These are phyloP conservation scores for Harpagoxenus sublaevis DNA, from an alignment of 2,888 invertebrate genomes.

Conservation along the genomic window DNA sequence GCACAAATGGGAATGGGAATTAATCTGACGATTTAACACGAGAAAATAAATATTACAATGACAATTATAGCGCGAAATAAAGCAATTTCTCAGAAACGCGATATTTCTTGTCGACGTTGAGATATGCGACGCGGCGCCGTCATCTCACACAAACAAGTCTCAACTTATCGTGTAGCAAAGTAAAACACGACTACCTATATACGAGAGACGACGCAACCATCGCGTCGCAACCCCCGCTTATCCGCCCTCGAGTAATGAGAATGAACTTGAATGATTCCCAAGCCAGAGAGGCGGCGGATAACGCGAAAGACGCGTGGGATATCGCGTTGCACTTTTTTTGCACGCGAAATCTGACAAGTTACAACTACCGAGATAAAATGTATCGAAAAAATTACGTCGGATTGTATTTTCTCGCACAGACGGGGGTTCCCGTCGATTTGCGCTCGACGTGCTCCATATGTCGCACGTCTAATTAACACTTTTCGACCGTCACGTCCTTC, in stretches of 20 bases:
- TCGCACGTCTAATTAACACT: not conserved
- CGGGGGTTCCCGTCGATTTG: not conserved
- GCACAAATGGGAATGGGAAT: conserved; percentile 70
- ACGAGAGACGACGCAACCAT: conserved; percentile 14
- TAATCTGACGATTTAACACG: conserved; percentile 63
- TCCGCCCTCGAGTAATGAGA: conserved; percentile 60
- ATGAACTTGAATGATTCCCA: conserved; percentile 65
- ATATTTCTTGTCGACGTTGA: conserved; percentile 50
- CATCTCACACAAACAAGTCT: conserved; percentile 37
- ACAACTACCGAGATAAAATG: conserved; percentile 17
- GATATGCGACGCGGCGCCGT: not conserved
- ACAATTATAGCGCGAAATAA: conserved; percentile 42
- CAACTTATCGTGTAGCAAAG: conserved; percentile 46
- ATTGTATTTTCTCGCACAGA: conserved; percentile 1
- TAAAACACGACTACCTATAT: conserved; percentile 20
- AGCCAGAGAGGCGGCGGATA: conserved; percentile 1
- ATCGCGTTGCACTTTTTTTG: conserved; percentile 17
- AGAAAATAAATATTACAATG: conserved; percentile 52
- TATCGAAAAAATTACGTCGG: conserved; percentile 26
- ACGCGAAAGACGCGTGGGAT: conserved; percentile 2
- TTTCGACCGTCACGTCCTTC: not conserved
- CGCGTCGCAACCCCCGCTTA: conserved; percentile 48
- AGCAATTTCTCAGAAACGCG: conserved; percentile 52
- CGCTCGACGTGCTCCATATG: not conserved
- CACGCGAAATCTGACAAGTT: conserved; percentile 16